Evolutionary conservation across 2,888 invertebrate species (phyloP), one percentile per base, ranked within the genome.

Genomic region (Drosophila recens): DNA sequence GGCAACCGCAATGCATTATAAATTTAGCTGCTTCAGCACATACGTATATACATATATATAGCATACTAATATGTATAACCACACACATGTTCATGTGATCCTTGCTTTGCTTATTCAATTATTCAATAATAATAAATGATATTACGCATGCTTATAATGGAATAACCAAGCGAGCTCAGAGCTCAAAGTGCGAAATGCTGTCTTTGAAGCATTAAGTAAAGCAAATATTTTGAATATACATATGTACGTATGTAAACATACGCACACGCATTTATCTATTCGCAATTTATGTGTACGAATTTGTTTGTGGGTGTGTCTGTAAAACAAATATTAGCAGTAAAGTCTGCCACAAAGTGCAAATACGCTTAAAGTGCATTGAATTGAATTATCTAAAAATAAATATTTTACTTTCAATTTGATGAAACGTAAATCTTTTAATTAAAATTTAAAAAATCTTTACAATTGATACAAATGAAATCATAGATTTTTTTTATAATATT

Each of bases 121-220:
- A 85, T 86, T 86, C 74, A 86, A 82, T 85, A 85, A 81, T 77
- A 81, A 80, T 86, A 75, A 81, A 86, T 82, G 86, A 71, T 82
- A 75, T 75, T 64, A 71, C 46, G 70, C 65, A 70, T 56, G 53
- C 17, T 11, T 38, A 36, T 67, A 74, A 77, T 82, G 72, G 80
- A 80, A 75, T 70, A 71, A 66, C 64, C 66, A 71, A 68, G 79
- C 67, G 65, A 48, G 36, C 51, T 45, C 58, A 65, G 65, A 48
- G 36, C 51, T 45, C 58, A 65, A 76, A 88, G 80, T 76, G 87
- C 61, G 64, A 77, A 80, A 70, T 69, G 64, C 71, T 65, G 64
- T 74, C 69, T 74, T 54, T 73, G 61, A 49, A 36, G 40, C 33
- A 59, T 48, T 75, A 70, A 76, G 57, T 42, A 66, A 70, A 54